These are phyloP conservation scores for Augiades crinisus DNA, from an alignment of 2,888 invertebrate genomes.

Conservation along the genomic window DNA sequence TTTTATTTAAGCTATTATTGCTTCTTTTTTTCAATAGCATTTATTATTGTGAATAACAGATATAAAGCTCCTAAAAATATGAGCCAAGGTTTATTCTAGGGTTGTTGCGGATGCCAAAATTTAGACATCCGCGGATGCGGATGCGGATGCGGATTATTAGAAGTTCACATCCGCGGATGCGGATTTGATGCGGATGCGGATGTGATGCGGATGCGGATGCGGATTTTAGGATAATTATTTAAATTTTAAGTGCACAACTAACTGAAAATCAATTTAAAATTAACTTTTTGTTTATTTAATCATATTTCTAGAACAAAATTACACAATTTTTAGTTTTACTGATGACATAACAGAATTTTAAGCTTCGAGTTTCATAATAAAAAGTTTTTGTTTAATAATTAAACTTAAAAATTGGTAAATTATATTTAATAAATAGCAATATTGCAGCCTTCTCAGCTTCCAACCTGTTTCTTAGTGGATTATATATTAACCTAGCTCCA, in stretches of 20 bases:
- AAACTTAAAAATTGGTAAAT: slow-evolving; percentile 20
- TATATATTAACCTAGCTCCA: slow-evolving; percentile 9
- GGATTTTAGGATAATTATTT: slow-evolving; percentile 3
- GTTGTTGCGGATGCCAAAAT: not conserved
- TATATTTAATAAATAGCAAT: slow-evolving; percentile 18
- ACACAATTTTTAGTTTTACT: not conserved
- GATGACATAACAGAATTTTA: not conserved
- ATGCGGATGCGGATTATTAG: not conserved
- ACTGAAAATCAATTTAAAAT: not conserved
- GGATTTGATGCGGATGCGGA: slow-evolving; percentile 5
- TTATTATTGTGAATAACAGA: no score
- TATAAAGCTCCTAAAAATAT: no score
- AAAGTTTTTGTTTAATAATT: not conserved
- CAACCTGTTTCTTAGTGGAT: slow-evolving; percentile 23
- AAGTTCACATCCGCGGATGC: not conserved
- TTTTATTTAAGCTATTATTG: no score
- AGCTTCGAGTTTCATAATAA: not conserved
- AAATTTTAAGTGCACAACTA: slow-evolving; percentile 5
- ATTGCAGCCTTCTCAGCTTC: slow-evolving; percentile 24
- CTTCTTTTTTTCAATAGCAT: no score
- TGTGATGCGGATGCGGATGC: not conserved
- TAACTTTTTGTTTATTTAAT: not conserved
- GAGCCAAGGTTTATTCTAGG: not conserved
- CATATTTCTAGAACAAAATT: not conserved
- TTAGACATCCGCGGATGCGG: not conserved